Evolutionary conservation across 1,140 invertebrate species (phyloP), one percentile per base, ranked within the genome.

Genomic region (Zaprionus ghesquierei): DNA sequence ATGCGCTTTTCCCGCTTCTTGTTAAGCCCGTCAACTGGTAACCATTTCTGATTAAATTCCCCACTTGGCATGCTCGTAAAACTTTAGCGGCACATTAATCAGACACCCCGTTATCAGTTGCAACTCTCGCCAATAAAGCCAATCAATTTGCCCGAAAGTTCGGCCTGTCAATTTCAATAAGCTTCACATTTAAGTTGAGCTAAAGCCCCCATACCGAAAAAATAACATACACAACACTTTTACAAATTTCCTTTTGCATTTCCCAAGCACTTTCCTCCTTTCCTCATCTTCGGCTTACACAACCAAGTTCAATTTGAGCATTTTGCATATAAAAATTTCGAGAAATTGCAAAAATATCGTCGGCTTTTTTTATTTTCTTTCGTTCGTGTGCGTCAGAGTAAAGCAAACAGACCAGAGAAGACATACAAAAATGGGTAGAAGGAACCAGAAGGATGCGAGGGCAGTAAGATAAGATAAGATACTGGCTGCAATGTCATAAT

Each of bases 101-200:
- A 51, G n/a, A 13, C 5, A n/a, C 56, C 46, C 18, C 15, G 15
- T 61, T 33, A 15, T 50, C 44, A 62, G 23, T 13, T 49, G 46
- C 49, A 18, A 23, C 20, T 25, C n/a, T 13, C 23, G 5, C 10
- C n/a, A 25, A 61, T 63, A 51, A 73, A 64, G 72, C 38, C 69
- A 85, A 86, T 86, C 75, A 82, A 86, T 79, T 87, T 87, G 25
- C 31, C 41, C 61, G 5, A 31, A n/a, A 50, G 56, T 51, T 54
- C n/a, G 38, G 50, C 56, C 71, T 86, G 79, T 82, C 81, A 86
- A 76, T 86, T 87, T 62, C 75, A 76, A 79, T 81, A 68, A 75
- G 68, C 56, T 51, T 46, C 33, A 35, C 56, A 86, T 72, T 50
- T 49, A 71, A 65, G 55, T 72, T 65, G n/a, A 38, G 35, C 35